Evolutionary conservation across 2,888 invertebrate species (phyloP).

Genomic region (Ariolimax columbianus): DNA sequence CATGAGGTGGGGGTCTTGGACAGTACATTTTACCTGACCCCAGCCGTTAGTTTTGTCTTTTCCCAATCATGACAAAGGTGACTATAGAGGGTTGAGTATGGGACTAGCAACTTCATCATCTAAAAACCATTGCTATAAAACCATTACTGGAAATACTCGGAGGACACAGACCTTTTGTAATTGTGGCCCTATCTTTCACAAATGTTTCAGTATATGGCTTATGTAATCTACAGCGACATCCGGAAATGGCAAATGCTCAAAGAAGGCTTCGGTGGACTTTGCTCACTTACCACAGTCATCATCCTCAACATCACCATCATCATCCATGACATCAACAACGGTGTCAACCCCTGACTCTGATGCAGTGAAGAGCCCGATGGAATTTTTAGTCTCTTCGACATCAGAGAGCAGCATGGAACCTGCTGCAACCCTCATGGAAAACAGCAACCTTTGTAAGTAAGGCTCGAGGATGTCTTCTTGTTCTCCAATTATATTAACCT

Average conservation of each 20-base stretch:
- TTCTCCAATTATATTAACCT: no score
- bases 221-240: neutral
- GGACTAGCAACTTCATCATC: no score
- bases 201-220: neutral
- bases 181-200: no score
- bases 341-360: slow-evolving; percentile 31
- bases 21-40: no score
- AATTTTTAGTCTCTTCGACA: neutral
- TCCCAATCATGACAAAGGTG: no score
- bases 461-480: no score
- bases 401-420: slow-evolving; percentile 44
- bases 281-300: slow-evolving; percentile 11
- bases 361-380: slow-evolving; percentile 7
- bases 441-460: slow-evolving; percentile 45
- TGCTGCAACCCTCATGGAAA: slow-evolving; percentile 46
- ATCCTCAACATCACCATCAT: slow-evolving; percentile 23
- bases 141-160: no score
- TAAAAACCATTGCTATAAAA: no score
- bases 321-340: neutral
- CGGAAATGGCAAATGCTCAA: neutral
- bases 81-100: no score
- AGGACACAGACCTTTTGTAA: no score
- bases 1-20: no score
- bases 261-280: neutral
- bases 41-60: no score